phyloP scores from a whole-genome alignment of 1,140 invertebrate genomes.

The Melipona quadrifasciata region DNA sequence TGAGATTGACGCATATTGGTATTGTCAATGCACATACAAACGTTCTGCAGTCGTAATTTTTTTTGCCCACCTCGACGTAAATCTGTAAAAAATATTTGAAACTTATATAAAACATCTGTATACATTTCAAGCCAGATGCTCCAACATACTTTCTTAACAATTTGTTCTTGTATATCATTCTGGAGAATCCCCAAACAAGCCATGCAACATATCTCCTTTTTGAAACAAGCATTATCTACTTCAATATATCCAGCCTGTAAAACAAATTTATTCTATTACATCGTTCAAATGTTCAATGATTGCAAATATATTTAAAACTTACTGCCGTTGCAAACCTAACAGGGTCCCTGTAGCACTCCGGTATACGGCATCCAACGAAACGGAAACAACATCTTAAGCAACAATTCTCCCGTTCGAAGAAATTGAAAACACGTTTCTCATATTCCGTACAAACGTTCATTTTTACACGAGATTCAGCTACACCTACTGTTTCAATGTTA shows the following conservation, averaged over 20 bases:
- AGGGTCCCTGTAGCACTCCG: slow-evolving; percentile 78
- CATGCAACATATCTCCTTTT: slow-evolving; percentile 81
- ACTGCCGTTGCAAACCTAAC: slow-evolving; percentile 75
- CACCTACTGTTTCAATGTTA: neutral
- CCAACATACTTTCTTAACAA: slow-evolving; percentile 80
- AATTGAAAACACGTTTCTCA: slow-evolving; percentile 73
- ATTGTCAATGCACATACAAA: slow-evolving; percentile 81
- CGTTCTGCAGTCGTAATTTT: slow-evolving; percentile 79
- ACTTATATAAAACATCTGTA: slow-evolving; percentile 12
- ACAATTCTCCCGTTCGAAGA: slow-evolving; percentile 77
- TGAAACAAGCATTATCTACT: slow-evolving; percentile 39
- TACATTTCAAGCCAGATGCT: slow-evolving; percentile 11
- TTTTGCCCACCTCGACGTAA: slow-evolving; percentile 66
- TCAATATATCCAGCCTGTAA: slow-evolving; percentile 69
- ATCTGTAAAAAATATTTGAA: slow-evolving; percentile 72
- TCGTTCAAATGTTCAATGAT: neutral
- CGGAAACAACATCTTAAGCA: slow-evolving; percentile 83
- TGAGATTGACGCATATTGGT: slow-evolving; percentile 79
- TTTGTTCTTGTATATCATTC: slow-evolving; percentile 76
- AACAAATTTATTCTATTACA: slow-evolving; percentile 15
- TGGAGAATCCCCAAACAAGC: slow-evolving; percentile 86
- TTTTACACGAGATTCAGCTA: neutral
- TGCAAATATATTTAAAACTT: slow-evolving; percentile 6
- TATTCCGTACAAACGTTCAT: slow-evolving; percentile 52
- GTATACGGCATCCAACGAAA: slow-evolving; percentile 78